phyloP scores from a whole-genome alignment of 1,140 invertebrate genomes.

The Drosophila ogumai region DNA sequence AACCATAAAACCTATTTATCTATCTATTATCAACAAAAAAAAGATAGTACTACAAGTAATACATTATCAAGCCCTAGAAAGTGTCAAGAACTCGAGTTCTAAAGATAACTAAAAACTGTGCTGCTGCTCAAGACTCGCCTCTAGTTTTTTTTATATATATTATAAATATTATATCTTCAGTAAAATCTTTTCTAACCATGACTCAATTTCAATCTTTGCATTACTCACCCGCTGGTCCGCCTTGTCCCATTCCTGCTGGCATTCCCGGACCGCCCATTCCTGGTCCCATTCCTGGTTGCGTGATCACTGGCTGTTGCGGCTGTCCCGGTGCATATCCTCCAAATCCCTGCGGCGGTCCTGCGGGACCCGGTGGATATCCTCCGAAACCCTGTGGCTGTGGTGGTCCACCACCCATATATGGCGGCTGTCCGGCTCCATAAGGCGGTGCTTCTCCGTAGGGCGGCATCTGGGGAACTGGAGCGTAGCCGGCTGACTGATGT shows the following conservation, averaged over 20 bases:
- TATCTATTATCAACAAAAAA: background rate
- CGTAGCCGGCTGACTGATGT: constrained; percentile 56
- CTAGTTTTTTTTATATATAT: no score
- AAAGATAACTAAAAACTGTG: background rate
- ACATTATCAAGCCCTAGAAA: background rate
- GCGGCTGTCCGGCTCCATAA: constrained; percentile 55
- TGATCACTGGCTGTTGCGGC: constrained; percentile 64
- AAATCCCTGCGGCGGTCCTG: constrained; percentile 32
- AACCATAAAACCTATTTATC: background rate
- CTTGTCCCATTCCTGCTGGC: constrained; percentile 37
- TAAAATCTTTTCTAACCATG: background rate
- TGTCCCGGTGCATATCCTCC: constrained; percentile 51
- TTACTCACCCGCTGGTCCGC: constrained; percentile 60
- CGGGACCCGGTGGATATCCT: constrained; percentile 59
- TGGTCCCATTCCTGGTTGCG: constrained; percentile 70
- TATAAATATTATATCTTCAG: no score
- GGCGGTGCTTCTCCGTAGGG: constrained; percentile 66
- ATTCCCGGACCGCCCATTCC: constrained; percentile 37
- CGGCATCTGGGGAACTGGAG: constrained; percentile 74
- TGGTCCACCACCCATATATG: constrained; percentile 51
- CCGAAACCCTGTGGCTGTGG: constrained; percentile 44
- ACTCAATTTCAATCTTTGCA: constrained; percentile 2
- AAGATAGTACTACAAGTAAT: constrained; percentile 3
- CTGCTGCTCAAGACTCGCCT: background rate
- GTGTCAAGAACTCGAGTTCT: background rate